phyloP scores from a whole-genome alignment of 1,140 invertebrate species.

The Holotrichia oblita region DNA sequence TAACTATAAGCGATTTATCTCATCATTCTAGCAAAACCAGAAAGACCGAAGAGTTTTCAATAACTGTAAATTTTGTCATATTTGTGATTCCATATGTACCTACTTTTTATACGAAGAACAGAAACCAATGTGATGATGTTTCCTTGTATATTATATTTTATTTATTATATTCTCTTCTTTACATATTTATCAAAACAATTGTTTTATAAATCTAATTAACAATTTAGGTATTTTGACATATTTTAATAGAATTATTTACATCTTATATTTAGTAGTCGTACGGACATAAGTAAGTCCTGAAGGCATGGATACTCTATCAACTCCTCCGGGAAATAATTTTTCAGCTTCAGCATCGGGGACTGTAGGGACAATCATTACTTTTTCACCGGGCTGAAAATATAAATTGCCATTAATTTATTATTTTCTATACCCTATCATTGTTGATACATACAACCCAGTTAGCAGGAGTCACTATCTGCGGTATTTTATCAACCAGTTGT shows the following conservation, averaged over 20 bases:
- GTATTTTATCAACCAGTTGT: conserved; percentile 77
- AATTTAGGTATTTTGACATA: too few species aligned
- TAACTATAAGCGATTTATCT: too few species aligned
- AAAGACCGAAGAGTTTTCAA: too few species aligned
- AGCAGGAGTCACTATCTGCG: conserved; percentile 85
- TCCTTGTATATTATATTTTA: too few species aligned
- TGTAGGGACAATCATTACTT: conserved; percentile 84
- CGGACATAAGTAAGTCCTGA: conserved; percentile 84
- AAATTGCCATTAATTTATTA: neutral
- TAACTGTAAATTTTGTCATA: too few species aligned
- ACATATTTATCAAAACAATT: too few species aligned
- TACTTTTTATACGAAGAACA: too few species aligned
- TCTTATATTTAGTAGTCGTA: conserved; percentile 73
- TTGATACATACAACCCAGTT: conserved; percentile 78
- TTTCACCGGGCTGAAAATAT: conserved; percentile 74
- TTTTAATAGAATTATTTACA: neutral
- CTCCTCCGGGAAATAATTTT: conserved; percentile 77
- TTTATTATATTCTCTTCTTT: too few species aligned
- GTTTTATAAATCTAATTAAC: too few species aligned
- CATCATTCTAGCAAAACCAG: too few species aligned
- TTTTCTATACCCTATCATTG: neutral
- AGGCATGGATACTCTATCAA: conserved; percentile 76
- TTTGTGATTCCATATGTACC: too few species aligned
- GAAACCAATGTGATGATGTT: too few species aligned
- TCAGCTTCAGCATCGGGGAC: conserved; percentile 76